Percentiles rank a stretch among this genome's conserved stretches.
phyloP scores from a whole-genome alignment of 2,797 vertebrate genomes.

The Rhadinocentrus ornatus region DNA sequence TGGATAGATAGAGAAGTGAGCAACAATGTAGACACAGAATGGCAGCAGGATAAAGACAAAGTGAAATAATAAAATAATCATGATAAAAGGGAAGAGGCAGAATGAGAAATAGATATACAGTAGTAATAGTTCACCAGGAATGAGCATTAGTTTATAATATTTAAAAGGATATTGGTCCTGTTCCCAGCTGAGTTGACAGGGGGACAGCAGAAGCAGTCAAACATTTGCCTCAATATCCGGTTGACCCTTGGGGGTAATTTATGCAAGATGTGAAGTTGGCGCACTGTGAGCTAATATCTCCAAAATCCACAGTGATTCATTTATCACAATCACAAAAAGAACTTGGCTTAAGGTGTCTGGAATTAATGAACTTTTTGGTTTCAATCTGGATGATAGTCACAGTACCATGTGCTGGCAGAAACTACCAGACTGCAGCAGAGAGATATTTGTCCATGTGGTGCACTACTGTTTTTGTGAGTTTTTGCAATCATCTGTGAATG shows the following conservation, averaged over 20 bases:
- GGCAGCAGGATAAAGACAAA: slow-evolving; percentile 54
- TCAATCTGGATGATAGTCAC: slow-evolving; percentile 65
- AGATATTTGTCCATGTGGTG: slow-evolving; percentile 69
- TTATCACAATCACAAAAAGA: slow-evolving; percentile 68
- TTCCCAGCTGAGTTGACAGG: slow-evolving; percentile 48
- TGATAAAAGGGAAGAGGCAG: slow-evolving; percentile 11
- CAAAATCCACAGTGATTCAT: slow-evolving; percentile 73
- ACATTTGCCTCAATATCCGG: slow-evolving; percentile 70
- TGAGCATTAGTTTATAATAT: slow-evolving; percentile 40
- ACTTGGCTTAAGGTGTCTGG: slow-evolving; percentile 70
- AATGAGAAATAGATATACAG: slow-evolving; percentile 34
- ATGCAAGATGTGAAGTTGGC: slow-evolving; percentile 66
- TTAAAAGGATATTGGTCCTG: slow-evolving; percentile 56
- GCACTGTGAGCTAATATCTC: slow-evolving; percentile 70
- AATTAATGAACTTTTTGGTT: slow-evolving; percentile 67
- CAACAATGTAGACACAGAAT: slow-evolving; percentile 34
- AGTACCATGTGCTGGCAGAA: slow-evolving; percentile 63
- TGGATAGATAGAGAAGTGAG: slow-evolving; percentile 46
- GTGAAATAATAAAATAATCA: slow-evolving; percentile 27
- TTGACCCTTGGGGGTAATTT: slow-evolving; percentile 70
- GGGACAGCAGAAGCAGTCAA: slow-evolving; percentile 54
- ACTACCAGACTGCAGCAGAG: slow-evolving; percentile 62
- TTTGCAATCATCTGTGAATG: slow-evolving; percentile 43
- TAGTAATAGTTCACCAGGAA: slow-evolving; percentile 31
- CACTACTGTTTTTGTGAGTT: slow-evolving; percentile 41